These are phyloP conservation scores for Drosophila lutescens DNA, from an alignment of 2,888 invertebrate genomes.

Conservation along the genomic window DNA sequence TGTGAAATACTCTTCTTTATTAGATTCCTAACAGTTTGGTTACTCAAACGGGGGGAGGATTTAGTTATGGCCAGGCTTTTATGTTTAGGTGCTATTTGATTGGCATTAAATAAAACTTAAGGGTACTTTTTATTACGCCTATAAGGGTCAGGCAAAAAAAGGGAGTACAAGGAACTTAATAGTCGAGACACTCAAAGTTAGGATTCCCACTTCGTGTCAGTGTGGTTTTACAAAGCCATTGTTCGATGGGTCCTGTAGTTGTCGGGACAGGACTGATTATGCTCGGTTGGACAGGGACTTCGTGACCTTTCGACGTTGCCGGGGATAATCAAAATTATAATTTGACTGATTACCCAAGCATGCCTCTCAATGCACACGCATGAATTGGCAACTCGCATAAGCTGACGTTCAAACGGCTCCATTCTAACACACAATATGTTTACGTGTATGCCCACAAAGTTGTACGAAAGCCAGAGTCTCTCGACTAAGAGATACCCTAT, in stretches of 20 bases:
- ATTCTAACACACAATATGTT: conserved; percentile 50
- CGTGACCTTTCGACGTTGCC: conserved; percentile 83
- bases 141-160: conserved; percentile 1
- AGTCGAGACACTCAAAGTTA: conserved; percentile 4
- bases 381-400: conserved; percentile 48
- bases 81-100: conserved; percentile 4
- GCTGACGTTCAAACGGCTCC: conserved; percentile 37
- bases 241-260: conserved; percentile 24
- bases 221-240: conserved; percentile 30
- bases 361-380: conserved; percentile 56
- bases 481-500: not conserved
- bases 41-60: not conserved
- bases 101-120: not conserved
- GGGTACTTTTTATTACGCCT: not conserved
- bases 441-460: conserved; percentile 29
- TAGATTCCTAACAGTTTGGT: conserved; percentile 9
- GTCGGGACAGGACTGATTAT: conserved; percentile 42
- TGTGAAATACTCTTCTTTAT: conserved; percentile 14
- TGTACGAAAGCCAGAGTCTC: not conserved
- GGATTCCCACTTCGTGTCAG: conserved; percentile 13
- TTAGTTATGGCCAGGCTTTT: not conserved
- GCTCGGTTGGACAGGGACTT: conserved; percentile 67
- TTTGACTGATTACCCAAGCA: conserved; percentile 83
- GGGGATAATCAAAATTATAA: conserved; percentile 84
- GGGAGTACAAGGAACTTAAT: conserved; percentile 11